Percentiles rank a stretch among this genome's conserved stretches.
Conservation (phyloP, 2,113 vertebrate genomes). For the Thunnus thynnus region DNA sequence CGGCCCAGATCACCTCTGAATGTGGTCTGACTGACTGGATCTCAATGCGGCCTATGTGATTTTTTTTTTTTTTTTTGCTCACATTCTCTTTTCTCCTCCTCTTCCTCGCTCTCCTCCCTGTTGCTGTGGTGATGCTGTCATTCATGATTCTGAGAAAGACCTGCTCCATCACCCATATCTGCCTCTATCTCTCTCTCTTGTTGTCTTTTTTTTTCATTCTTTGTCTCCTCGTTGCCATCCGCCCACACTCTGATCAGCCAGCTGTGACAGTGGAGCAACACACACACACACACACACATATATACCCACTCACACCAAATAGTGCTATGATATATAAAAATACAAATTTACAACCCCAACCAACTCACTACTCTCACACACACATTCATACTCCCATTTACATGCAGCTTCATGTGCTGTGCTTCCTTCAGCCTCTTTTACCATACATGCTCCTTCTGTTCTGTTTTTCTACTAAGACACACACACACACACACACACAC, state of each 20-base stretch:
- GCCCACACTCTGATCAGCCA: constrained; percentile 30
- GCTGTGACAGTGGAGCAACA: constrained; percentile 27
- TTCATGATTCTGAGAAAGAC: constrained; percentile 22
- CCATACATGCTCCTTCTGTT: too few species aligned
- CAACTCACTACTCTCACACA: background rate
- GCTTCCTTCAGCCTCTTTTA: too few species aligned
- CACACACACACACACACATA: background rate
- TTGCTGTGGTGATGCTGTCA: constrained; percentile 26
- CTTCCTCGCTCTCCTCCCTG: constrained; percentile 2
- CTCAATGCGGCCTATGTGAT: too few species aligned
- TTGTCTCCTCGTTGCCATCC: background rate
- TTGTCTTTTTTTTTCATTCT: background rate
- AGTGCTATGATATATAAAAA: background rate
- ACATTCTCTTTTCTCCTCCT: background rate
- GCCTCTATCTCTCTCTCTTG: background rate
- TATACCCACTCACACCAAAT: background rate
- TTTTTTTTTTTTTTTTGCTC: background rate
- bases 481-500: constrained; percentile 10
- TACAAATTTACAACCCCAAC: background rate
- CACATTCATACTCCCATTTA: background rate
- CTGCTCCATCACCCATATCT: background rate
- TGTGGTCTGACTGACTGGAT: too few species aligned
- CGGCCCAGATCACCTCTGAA: too few species aligned
- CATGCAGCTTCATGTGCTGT: too few species aligned
- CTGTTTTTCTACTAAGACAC: too few species aligned